Evolutionary conservation across 2,797 vertebrate genomes (phyloP).

Genomic region (Sylvilagus floridanus): DNA sequence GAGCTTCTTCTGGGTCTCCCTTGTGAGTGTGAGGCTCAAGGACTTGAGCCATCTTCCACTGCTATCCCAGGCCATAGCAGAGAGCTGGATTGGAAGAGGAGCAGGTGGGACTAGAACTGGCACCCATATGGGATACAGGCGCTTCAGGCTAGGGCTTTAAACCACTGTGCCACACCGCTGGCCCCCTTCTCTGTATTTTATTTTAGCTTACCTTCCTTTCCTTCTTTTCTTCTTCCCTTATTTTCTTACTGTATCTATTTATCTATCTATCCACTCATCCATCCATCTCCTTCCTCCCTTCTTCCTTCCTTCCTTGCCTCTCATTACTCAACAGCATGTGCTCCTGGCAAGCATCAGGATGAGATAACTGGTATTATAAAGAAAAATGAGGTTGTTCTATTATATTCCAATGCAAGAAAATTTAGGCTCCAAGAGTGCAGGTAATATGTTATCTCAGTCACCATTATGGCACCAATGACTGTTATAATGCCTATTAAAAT

Average conservation of each 20-base stretch:
- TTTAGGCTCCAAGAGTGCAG: not conserved
- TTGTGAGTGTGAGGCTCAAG: no score
- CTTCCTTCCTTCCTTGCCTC: not conserved
- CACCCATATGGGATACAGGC: no score
- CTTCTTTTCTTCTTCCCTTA: accelerated
- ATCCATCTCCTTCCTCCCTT: not conserved
- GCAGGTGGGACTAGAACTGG: no score
- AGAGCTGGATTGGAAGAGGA: no score
- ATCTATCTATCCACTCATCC: no score
- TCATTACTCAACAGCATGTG: not conserved
- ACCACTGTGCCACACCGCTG: no score
- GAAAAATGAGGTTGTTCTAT: slow-evolving; percentile 28
- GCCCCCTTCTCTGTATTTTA: not conserved
- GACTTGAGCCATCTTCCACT: no score
- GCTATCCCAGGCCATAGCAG: no score
- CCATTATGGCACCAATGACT: not conserved
- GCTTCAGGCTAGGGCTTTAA: no score
- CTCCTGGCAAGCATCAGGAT: not conserved
- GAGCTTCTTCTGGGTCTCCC: no score
- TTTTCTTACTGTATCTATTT: no score
- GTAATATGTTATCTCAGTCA: not conserved
- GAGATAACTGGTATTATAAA: not conserved
- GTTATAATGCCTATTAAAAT: not conserved
- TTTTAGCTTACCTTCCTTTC: not conserved
- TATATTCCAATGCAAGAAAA: not conserved